phyloP scores from a whole-genome alignment of 2,888 invertebrate species.

The Drosophila stalkeri region DNA sequence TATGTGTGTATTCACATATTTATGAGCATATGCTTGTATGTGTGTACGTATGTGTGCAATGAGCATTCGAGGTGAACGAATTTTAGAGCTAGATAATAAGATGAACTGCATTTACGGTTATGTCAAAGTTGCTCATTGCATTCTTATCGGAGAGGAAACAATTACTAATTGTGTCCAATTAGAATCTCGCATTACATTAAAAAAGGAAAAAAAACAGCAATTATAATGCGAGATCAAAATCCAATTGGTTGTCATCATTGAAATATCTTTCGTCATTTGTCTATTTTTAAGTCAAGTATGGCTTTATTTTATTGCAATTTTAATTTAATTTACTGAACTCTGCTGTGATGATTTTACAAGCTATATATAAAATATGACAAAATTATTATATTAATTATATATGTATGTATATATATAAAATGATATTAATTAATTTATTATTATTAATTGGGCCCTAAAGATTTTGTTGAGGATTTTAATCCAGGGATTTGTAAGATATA shows the following conservation, averaged over 20 bases:
- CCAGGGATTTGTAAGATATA: no score
- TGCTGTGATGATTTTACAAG: background rate
- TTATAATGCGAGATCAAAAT: background rate
- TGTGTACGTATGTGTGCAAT: slow-evolving; percentile 5
- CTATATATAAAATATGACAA: background rate
- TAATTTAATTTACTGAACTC: background rate
- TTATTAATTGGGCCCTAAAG: no score
- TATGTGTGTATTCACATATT: background rate
- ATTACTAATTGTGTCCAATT: slow-evolving; percentile 4
- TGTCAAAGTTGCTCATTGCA: slow-evolving; percentile 16
- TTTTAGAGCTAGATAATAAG: slow-evolving; percentile 24
- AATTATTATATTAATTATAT: no score
- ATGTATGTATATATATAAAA: no score
- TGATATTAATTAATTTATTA: no score
- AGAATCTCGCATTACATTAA: background rate
- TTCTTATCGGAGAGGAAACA: background rate
- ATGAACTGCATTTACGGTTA: background rate
- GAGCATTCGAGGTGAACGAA: slow-evolving; percentile 51
- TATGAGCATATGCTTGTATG: background rate
- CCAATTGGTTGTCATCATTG: background rate
- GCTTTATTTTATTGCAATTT: background rate
- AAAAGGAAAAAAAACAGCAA: background rate
- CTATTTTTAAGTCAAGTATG: background rate
- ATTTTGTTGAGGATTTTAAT: no score
- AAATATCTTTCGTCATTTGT: background rate